phyloP scores from a whole-genome alignment of 2,113 vertebrate species.

The Struthidea cinerea region DNA sequence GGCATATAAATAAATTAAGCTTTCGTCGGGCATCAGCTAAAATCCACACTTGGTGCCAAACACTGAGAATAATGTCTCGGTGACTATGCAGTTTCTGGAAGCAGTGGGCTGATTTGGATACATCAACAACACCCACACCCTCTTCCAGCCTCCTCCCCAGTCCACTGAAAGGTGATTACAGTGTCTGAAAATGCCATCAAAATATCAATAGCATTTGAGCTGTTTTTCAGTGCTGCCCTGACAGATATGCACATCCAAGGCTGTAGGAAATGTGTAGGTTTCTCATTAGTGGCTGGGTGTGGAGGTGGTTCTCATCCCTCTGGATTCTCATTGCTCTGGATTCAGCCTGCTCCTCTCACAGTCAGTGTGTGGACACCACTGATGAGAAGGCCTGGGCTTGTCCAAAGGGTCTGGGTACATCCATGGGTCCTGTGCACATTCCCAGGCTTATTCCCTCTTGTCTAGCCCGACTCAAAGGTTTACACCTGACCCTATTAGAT shows the following conservation, averaged over 20 bases:
- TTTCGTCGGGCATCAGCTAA: not conserved
- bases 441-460: not conserved
- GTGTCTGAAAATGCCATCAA: not conserved
- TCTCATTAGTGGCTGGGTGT: not conserved
- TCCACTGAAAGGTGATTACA: not conserved
- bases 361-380: too few relatives aligned
- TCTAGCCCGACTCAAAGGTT: not conserved
- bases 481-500: not conserved
- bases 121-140: not conserved
- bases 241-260: not conserved
- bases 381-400: not conserved
- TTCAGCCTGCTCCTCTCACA: not conserved
- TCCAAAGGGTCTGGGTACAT: not conserved
- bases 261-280: not conserved
- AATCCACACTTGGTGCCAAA: not conserved
- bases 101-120: not conserved
- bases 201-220: not conserved
- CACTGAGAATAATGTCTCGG: not conserved
- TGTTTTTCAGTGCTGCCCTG: not conserved
- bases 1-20: constrained; percentile 20
- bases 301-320: not conserved
- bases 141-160: not conserved
- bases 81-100: constrained; percentile 27
- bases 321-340: not conserved
- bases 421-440: rapidly evolving